A percentile compares a stretch with the other conserved stretches of the same genome.
Evolutionary conservation across 2,888 invertebrate genomes (phyloP).

Genomic region (Isoperla grammatica): DNA sequence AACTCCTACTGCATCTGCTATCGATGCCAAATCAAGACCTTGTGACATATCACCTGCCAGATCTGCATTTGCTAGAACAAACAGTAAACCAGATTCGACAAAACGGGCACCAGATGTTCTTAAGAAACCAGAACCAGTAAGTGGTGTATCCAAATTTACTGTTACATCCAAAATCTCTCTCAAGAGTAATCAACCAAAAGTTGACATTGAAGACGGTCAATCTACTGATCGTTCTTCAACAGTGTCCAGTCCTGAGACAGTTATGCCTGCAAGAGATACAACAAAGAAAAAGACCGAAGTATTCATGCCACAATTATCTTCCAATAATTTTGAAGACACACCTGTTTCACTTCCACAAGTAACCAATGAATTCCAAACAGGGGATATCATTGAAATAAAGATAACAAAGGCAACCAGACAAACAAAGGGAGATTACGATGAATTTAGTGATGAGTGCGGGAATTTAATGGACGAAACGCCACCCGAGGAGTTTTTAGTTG

Average conservation of each 20-base stretch:
- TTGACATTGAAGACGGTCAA: conserved; percentile 48
- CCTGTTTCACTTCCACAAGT: neutral
- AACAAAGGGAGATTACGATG: conserved; percentile 1
- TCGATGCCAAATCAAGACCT: conserved; percentile 16
- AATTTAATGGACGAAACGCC: conserved; percentile 32
- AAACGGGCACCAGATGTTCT: conserved; percentile 5
- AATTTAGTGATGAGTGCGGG: conserved; percentile 23
- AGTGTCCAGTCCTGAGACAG: conserved; percentile 30
- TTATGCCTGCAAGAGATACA: conserved; percentile 22
- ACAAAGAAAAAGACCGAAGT: conserved; percentile 17
- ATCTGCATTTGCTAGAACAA: conserved; percentile 25
- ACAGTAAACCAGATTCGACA: conserved; percentile 11
- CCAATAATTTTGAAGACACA: neutral
- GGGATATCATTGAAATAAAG: no score
- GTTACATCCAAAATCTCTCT: conserved; percentile 30
- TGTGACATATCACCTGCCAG: neutral
- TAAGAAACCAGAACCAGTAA: conserved; percentile 17
- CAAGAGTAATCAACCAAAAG: conserved; percentile 36
- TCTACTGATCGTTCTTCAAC: conserved; percentile 29
- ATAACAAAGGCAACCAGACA: neutral
- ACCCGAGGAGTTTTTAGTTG: conserved; percentile 48
- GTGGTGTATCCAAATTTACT: conserved; percentile 22
- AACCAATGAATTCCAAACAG: neutral
- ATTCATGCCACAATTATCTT: conserved; percentile 4
- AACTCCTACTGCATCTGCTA: conserved; percentile 4